A percentile compares a stretch with the other conserved stretches of the same genome.
Evolutionary conservation across 2,888 invertebrate species (phyloP).

Genomic region (Dryadula phaetusa): DNA sequence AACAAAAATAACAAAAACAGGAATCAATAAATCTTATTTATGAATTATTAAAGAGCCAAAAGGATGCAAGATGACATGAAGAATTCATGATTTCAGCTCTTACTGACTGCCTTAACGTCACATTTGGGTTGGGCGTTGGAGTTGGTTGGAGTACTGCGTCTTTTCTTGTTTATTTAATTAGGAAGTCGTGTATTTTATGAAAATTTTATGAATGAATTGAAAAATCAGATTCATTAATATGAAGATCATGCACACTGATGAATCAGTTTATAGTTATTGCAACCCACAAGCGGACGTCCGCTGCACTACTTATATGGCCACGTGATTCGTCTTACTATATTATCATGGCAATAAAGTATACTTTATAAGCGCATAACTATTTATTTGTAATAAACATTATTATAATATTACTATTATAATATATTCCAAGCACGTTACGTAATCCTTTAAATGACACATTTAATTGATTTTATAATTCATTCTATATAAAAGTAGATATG

Average conservation of each 20-base stretch:
- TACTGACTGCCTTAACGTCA: conserved; percentile 37
- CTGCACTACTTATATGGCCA: conserved; percentile 48
- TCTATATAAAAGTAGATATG: too few relatives aligned
- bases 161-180: conserved; percentile 31
- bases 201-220: conserved; percentile 41
- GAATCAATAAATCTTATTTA: background rate
- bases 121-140: conserved; percentile 35
- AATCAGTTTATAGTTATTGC: conserved; percentile 52
- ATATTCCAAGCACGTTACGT: background rate
- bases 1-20: background rate
- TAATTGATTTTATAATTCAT: background rate
- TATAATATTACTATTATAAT: background rate
- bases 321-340: conserved; percentile 29
- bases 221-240: conserved; percentile 46
- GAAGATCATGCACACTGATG: conserved; percentile 46
- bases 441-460: background rate
- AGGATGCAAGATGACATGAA: conserved; percentile 19
- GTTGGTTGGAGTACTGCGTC: too few relatives aligned
- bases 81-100: conserved; percentile 34
- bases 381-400: background rate
- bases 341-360: background rate
- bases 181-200: conserved; percentile 35
- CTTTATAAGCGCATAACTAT: background rate
- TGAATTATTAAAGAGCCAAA: conserved; percentile 1
- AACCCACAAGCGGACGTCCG: conserved; percentile 49